phyloP scores from a whole-genome alignment of 2,888 invertebrate species.

The Scaptomyza reducta region DNA sequence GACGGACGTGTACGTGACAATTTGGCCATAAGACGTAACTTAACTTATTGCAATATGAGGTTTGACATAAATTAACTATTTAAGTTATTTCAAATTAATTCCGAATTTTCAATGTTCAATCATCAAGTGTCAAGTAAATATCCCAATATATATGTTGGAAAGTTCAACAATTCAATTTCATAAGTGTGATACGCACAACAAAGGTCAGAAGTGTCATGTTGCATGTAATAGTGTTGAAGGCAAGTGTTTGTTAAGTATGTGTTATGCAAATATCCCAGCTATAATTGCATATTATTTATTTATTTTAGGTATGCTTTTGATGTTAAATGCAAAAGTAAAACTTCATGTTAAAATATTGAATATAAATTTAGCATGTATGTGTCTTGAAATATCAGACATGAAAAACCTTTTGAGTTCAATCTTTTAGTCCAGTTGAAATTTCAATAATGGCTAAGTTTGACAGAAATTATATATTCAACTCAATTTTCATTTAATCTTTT shows the following conservation, averaged over 20 bases:
- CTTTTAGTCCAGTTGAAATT: too few relatives aligned
- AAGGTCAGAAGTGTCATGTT: background rate
- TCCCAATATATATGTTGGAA: conserved; percentile 15
- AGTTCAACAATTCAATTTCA: conserved; percentile 7
- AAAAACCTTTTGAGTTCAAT: too few relatives aligned
- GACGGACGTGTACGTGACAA: conserved; percentile 63
- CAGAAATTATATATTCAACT: too few relatives aligned
- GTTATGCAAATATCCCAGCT: background rate
- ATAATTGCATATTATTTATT: background rate
- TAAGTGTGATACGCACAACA: background rate
- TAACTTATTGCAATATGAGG: conserved; percentile 45
- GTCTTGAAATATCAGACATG: background rate
- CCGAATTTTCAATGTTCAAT: conserved; percentile 3
- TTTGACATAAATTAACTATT: conserved; percentile 47
- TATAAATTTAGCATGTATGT: background rate
- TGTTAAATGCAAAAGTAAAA: background rate
- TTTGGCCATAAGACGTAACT: conserved; percentile 38
- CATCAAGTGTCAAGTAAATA: conserved; percentile 6
- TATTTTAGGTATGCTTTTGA: too few relatives aligned
- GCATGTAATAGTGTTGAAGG: background rate
- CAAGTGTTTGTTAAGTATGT: background rate
- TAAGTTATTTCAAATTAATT: conserved; percentile 59
- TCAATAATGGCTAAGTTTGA: too few relatives aligned
- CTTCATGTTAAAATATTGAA: background rate
- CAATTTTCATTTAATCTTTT: too few relatives aligned